These are phyloP conservation scores for Drosophila flavopinicola DNA, from an alignment of 2,888 invertebrate species.

Conservation along the genomic window DNA sequence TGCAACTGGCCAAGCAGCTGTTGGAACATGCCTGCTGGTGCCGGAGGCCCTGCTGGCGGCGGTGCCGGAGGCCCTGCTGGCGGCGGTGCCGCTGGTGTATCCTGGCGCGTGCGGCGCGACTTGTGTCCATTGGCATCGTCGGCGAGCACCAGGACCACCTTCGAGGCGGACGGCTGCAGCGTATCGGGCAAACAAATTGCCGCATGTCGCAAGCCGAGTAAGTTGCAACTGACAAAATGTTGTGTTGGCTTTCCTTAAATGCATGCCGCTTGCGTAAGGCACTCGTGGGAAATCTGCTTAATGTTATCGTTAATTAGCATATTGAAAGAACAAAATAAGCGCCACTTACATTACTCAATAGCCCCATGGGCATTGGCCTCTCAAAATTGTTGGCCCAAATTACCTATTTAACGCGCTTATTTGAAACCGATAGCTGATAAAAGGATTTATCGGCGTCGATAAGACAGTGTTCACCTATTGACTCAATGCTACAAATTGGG, in stretches of 20 bases:
- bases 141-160: conserved; percentile 22
- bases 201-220: conserved; percentile 19
- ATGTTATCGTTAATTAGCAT: conserved; percentile 24
- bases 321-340: conserved; percentile 5
- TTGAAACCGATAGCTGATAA: too few relatives aligned
- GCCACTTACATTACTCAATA: too few relatives aligned
- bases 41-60: background rate
- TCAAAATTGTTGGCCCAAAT: too few relatives aligned
- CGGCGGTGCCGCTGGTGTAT: conserved; percentile 13
- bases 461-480: too few relatives aligned
- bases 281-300: conserved; percentile 49
- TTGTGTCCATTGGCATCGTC: conserved; percentile 45
- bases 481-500: too few relatives aligned
- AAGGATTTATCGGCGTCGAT: too few relatives aligned
- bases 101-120: conserved; percentile 56
- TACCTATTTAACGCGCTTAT: too few relatives aligned
- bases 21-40: conserved; percentile 12
- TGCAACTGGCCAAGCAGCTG: conserved; percentile 43
- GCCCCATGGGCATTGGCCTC: background rate
- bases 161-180: conserved; percentile 8
- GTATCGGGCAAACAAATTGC: conserved; percentile 4
- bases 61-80: conserved; percentile 35
- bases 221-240: conserved; percentile 27
- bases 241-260: too few relatives aligned
- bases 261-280: too few relatives aligned